Percentiles rank a stretch among this genome's conserved stretches.
Evolutionary conservation across 2,113 vertebrate genomes (phyloP).

Genomic region (Daubentonia madagascariensis): DNA sequence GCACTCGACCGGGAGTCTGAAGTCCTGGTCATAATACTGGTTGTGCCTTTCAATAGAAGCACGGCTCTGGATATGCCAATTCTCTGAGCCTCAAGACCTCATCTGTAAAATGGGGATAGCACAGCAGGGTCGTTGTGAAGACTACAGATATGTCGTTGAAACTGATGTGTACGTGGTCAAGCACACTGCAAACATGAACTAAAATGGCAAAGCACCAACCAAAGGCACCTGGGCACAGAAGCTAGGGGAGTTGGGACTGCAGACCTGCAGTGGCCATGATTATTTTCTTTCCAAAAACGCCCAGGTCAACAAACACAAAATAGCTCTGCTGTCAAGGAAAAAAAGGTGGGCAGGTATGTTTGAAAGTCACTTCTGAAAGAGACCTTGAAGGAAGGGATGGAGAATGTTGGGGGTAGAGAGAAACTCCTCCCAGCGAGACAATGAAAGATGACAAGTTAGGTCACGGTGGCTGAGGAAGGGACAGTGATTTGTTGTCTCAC

Average conservation of each 20-base stretch:
- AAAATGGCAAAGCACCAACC: neutral
- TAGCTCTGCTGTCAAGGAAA: neutral
- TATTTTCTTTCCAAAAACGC: neutral
- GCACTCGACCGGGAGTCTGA: neutral
- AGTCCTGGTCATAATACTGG: neutral
- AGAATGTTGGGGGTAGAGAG: neutral
- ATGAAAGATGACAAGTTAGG: slow-evolving; percentile 58
- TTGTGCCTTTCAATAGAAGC: neutral
- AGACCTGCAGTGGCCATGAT: neutral
- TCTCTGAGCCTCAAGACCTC: neutral
- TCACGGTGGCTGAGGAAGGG: slow-evolving; percentile 2
- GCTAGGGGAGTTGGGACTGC: neutral
- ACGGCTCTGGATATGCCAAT: neutral
- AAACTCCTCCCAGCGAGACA: slow-evolving; percentile 22
- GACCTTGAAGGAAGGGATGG: slow-evolving; percentile 42
- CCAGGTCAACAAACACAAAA: neutral
- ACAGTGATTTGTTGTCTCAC: slow-evolving; percentile 69
- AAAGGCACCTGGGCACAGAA: neutral
- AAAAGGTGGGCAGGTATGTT: neutral
- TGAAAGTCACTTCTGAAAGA: slow-evolving; percentile 51
- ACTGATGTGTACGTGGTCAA: neutral
- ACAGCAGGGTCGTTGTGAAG: neutral
- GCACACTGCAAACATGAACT: neutral
- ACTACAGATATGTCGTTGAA: neutral
- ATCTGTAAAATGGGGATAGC: neutral